These are phyloP conservation scores for Toxonevra muliebris DNA, from an alignment of 2,888 invertebrate genomes.

Conservation along the genomic window DNA sequence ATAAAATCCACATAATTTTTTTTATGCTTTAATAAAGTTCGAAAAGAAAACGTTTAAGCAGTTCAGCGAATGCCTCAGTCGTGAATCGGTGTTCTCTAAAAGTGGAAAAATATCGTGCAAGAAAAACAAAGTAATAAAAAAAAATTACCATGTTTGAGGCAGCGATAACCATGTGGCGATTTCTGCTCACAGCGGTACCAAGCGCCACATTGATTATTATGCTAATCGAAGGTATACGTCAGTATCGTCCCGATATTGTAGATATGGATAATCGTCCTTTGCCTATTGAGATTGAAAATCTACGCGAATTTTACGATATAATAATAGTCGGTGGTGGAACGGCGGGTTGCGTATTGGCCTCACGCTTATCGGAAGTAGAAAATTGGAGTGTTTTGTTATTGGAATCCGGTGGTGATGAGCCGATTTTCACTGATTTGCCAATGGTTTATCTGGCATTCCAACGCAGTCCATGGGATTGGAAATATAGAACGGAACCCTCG, in stretches of 20 bases:
- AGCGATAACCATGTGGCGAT: constrained; percentile 70
- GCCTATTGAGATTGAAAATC: constrained; percentile 67
- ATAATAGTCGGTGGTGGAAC: constrained; percentile 84
- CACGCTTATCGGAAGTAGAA: constrained; percentile 77
- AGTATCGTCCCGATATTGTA: constrained; percentile 76
- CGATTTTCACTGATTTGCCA: constrained; percentile 77
- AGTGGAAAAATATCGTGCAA: background rate
- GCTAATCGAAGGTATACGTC: constrained; percentile 72
- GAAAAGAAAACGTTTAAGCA: background rate
- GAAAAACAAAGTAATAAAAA: background rate
- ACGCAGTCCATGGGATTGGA: constrained; percentile 81
- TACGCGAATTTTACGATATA: constrained; percentile 78
- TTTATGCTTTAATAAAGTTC: background rate
- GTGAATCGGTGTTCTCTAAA: background rate
- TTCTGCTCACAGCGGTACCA: constrained; percentile 72
- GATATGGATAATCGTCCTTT: constrained; percentile 72
- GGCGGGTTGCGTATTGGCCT: constrained; percentile 83
- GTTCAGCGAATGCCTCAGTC: background rate
- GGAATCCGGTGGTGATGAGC: constrained; percentile 83
- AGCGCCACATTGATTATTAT: constrained; percentile 73
- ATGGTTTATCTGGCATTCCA: constrained; percentile 77
- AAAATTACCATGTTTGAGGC: constrained; percentile 43
- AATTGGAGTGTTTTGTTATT: constrained; percentile 78
- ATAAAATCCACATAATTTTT: too few species aligned
- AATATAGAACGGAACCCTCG: constrained; percentile 80